Conservation (phyloP, 2,888 invertebrate genomes). For the Ditula angustiorana region DNA sequence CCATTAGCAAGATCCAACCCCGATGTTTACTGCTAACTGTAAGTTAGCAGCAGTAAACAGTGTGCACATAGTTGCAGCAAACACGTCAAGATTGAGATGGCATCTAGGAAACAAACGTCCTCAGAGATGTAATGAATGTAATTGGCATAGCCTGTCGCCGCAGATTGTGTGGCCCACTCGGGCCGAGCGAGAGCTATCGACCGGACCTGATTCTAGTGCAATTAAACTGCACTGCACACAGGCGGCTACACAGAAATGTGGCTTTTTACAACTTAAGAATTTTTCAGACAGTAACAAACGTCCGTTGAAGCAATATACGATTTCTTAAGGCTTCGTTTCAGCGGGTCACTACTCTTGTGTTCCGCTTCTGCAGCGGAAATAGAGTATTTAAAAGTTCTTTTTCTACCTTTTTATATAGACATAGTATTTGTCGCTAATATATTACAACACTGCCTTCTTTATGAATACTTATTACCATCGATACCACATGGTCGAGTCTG, state of each 20-base stretch:
- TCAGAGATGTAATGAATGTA: slow-evolving; percentile 51
- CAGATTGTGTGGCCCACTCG: slow-evolving; percentile 47
- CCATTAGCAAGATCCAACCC: no score
- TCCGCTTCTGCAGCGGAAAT: not conserved
- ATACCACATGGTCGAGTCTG: not conserved
- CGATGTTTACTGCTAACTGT: no score
- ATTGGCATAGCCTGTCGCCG: slow-evolving; percentile 50
- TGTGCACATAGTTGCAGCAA: slow-evolving; percentile 1
- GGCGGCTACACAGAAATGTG: slow-evolving; percentile 33
- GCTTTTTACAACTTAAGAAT: slow-evolving; percentile 32
- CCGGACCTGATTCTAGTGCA: slow-evolving; percentile 42
- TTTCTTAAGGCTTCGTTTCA: not conserved
- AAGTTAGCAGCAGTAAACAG: not conserved
- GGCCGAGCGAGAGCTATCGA: slow-evolving; percentile 47
- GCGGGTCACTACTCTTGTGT: not conserved
- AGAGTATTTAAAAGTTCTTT: not conserved
- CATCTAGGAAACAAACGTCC: slow-evolving; percentile 48
- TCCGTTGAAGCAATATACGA: slow-evolving; percentile 11
- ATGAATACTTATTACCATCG: not conserved
- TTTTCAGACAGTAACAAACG: slow-evolving; percentile 24
- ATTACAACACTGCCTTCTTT: no score
- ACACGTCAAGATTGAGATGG: slow-evolving; percentile 31
- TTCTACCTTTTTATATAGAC: no score
- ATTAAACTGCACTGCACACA: slow-evolving; percentile 45
- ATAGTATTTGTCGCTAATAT: no score